A percentile compares a stretch with the other conserved stretches of the same genome.
Evolutionary conservation across 2,797 vertebrate species (phyloP).

Genomic region (Leptatherina wallacei): DNA sequence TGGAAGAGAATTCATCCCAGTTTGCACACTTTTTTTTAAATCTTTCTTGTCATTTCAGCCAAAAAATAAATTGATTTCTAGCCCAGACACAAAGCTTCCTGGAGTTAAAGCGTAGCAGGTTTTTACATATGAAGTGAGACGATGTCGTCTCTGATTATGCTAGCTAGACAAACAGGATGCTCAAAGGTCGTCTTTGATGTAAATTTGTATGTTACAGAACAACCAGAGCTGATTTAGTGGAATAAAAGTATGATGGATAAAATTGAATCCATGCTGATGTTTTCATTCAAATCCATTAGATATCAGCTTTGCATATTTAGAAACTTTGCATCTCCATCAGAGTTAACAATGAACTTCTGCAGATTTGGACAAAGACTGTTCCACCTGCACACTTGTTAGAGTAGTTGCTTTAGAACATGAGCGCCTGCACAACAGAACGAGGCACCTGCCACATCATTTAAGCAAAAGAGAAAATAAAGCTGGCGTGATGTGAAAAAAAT

Average conservation of each 20-base stretch:
- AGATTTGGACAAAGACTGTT: background rate
- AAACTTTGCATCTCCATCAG: background rate
- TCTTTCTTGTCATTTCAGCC: background rate
- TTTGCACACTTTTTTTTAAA: background rate
- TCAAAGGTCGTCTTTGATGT: no score
- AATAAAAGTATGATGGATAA: background rate
- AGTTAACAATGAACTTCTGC: background rate
- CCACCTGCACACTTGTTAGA: background rate
- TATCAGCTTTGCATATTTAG: background rate
- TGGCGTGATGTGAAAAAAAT: slow-evolving; percentile 32
- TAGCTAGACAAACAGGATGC: no score
- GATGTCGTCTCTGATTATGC: no score
- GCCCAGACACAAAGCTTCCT: background rate
- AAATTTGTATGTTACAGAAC: no score
- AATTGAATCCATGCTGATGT: background rate
- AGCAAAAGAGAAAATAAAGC: slow-evolving; percentile 24
- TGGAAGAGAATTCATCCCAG: background rate
- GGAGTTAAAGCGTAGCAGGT: background rate
- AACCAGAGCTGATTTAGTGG: no score
- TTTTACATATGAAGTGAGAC: no score
- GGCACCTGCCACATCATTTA: slow-evolving; percentile 39
- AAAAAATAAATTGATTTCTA: background rate
- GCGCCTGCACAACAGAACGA: slow-evolving; percentile 1
- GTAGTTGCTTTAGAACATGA: background rate
- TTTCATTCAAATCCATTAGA: background rate